A percentile compares a stretch with the other conserved stretches of the same genome.
phyloP scores from a whole-genome alignment of 1,140 invertebrate species.

The Panagrolaimus sp. region DNA sequence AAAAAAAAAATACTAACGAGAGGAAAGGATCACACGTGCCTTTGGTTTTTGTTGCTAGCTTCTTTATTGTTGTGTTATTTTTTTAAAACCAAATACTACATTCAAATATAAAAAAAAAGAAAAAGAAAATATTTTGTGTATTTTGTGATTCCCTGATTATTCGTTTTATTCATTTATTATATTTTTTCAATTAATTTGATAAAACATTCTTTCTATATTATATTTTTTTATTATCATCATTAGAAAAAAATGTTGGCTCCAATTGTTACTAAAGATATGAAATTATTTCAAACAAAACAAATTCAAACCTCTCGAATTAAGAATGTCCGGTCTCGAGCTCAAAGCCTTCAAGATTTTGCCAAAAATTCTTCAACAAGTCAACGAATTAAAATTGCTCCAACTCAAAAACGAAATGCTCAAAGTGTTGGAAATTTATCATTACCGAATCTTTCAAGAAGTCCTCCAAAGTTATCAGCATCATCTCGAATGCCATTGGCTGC shows the following conservation, averaged over 20 bases:
- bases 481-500: conserved; percentile 23
- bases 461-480: neutral
- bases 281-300: conserved; percentile 27
- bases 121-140: too few species aligned
- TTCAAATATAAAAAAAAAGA: too few species aligned
- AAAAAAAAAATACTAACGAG: conserved; percentile 10
- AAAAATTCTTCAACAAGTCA: conserved; percentile 21
- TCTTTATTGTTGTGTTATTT: too few species aligned
- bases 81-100: too few species aligned
- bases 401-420: conserved; percentile 29
- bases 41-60: too few species aligned
- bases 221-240: conserved; percentile 6
- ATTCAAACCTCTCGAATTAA: conserved; percentile 23
- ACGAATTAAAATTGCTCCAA: conserved; percentile 20
- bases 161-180: too few species aligned
- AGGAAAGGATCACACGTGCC: conserved; percentile 13
- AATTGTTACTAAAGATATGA: conserved; percentile 36
- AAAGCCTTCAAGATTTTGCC: conserved; percentile 33
- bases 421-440: conserved; percentile 25
- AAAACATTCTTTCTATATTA: neutral
- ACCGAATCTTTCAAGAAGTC: neutral
- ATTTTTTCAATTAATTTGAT: neutral
- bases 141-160: too few species aligned
- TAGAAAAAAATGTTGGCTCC: conserved; percentile 32
- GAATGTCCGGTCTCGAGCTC: conserved; percentile 32